Evolutionary conservation across 2,797 vertebrate species (phyloP).

Genomic region (Muscicapa comitata): DNA sequence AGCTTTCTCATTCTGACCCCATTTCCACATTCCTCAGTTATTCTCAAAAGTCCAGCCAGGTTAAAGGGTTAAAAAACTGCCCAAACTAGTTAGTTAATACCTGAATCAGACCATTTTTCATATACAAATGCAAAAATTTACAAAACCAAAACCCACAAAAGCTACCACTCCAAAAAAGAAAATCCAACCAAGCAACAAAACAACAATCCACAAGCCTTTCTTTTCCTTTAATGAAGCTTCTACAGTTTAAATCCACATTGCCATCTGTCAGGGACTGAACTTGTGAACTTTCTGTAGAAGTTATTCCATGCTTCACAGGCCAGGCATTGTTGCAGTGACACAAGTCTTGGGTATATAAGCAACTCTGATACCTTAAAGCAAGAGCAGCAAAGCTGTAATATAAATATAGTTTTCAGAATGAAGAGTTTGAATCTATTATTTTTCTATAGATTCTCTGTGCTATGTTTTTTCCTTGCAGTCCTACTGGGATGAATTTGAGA

Average conservation of each 20-base stretch:
- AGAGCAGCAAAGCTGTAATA: not conserved
- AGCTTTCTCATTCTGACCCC: not conserved
- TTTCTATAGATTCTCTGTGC: not conserved
- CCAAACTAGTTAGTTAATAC: not conserved
- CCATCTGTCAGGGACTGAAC: not conserved
- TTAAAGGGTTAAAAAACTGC: not conserved
- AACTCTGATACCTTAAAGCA: not conserved
- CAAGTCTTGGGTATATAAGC: accelerated
- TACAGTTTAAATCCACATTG: not conserved
- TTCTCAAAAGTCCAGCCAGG: not conserved
- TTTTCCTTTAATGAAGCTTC: not conserved
- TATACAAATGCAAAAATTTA: accelerated
- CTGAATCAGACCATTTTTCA: accelerated
- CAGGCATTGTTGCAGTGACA: not conserved
- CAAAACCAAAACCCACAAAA: not conserved
- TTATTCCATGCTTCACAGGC: not conserved
- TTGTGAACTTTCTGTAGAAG: not conserved
- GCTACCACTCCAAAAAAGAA: not conserved
- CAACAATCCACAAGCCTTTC: not conserved
- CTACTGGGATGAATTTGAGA: not conserved
- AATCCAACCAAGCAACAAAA: not conserved
- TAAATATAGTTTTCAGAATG: not conserved
- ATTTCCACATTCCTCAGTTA: not conserved
- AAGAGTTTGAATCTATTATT: not conserved
- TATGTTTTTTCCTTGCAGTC: not conserved